Evolutionary conservation across 2,888 invertebrate species (phyloP), one percentile per base, ranked within the genome.

Genomic region (Drosophila pseudotakahashii): DNA sequence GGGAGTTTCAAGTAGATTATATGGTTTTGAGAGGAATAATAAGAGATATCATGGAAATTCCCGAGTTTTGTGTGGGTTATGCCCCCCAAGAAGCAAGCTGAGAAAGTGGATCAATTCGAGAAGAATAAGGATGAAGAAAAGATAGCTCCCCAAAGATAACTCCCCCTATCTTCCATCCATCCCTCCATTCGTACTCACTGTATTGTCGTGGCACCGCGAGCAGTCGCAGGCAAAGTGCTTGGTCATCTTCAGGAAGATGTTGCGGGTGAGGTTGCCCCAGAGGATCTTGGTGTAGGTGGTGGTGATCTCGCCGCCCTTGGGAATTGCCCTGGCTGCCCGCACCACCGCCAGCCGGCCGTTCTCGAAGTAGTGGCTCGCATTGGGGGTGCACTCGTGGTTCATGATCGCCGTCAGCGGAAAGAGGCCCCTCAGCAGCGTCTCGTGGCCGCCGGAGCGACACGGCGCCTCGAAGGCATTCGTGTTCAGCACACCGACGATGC

Each of bases 161-260:
- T 30, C 7, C 26, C 30, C 30, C 92, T 0, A 26, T 26, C 26
- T 0, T 3, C 26, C 26, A 26, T 26, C 6, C 26, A 6, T 26
- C 26, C 26, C 26, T 6, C 30, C 30, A 7, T 2, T 30, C 30
- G 7, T 30, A 30, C 92, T 96, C 95, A 30, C 92, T 36, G 95
- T 95, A 30, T 95, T 94, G 91, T 96, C 96, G 59, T 91, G 92
- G 89, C 96, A 96, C 76, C 96, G 93, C 2, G 92, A 91, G 81
- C 96, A 96, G 69, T 92, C 92, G 86, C 96, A 96, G 50, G 93
- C 93, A 80, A 96, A 95, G 87, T 94, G 94, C 92, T 96, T 96
- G n/a, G 93, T 93, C 74, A 93, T 92, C 82, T 93, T 93, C 7
- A 96, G 92, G 91, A 94, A 94, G 79, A 93, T 93, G 89, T 94